These are phyloP conservation scores for Entelurus aequoreus DNA, from an alignment of 2,113 vertebrate genomes.

Conservation along the genomic window DNA sequence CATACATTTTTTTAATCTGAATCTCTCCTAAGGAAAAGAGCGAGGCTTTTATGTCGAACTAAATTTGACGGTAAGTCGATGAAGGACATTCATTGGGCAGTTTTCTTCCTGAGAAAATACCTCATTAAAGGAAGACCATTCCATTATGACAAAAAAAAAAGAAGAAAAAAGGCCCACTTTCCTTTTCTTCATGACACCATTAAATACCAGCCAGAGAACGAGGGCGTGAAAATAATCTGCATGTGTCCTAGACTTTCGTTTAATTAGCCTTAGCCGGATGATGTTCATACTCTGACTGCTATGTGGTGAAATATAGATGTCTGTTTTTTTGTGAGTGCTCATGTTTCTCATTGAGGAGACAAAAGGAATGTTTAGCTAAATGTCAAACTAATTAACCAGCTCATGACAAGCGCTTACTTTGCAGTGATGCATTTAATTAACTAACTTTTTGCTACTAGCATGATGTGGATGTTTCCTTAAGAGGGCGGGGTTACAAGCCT, in stretches of 20 bases:
- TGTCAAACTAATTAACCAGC: conserved; percentile 2
- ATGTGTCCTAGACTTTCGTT: neutral
- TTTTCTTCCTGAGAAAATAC: neutral
- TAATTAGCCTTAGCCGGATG: neutral
- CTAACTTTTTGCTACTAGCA: neutral
- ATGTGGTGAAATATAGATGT: neutral
- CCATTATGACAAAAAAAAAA: neutral
- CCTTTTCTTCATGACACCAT: neutral
- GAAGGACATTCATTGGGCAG: neutral
- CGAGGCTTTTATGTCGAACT: neutral
- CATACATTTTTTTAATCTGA: too few species aligned
- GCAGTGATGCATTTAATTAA: neutral
- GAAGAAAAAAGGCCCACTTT: neutral
- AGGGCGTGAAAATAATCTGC: neutral
- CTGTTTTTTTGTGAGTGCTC: neutral
- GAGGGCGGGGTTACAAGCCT: neutral
- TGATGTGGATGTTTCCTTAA: neutral
- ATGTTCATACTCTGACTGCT: neutral
- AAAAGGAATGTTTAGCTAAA: neutral
- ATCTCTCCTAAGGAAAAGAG: neutral
- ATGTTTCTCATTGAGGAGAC: neutral
- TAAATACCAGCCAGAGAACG: neutral
- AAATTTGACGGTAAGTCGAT: neutral
- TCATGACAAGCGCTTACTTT: neutral
- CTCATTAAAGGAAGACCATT: neutral